Evolutionary conservation across 1,140 invertebrate species (phyloP).

Genomic region (Triops cancriformis): DNA sequence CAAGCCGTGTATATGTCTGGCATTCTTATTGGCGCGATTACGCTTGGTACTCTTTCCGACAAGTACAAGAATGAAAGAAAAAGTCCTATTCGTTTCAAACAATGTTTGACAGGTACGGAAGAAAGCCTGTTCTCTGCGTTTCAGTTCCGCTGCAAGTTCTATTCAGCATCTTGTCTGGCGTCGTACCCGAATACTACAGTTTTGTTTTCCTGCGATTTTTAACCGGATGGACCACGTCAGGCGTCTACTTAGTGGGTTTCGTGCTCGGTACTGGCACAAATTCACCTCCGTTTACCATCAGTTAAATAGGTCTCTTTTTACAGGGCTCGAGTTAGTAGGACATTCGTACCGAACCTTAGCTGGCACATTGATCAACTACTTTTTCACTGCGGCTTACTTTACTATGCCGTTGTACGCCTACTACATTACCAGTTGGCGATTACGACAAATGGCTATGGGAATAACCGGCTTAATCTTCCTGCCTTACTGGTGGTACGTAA

Average conservation of each 20-base stretch:
- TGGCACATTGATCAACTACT: constrained; percentile 64
- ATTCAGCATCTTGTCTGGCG: constrained; percentile 52
- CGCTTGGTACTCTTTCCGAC: constrained; percentile 73
- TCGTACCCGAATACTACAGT: constrained; percentile 57
- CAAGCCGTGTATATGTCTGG: constrained; percentile 76
- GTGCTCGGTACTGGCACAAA: constrained; percentile 53
- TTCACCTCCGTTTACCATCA: not conserved
- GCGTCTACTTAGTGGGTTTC: constrained; percentile 66
- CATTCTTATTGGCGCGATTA: constrained; percentile 64
- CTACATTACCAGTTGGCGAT: constrained; percentile 62
- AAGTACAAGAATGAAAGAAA: constrained; percentile 35
- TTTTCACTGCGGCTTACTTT: constrained; percentile 68
- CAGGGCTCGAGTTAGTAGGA: constrained; percentile 74
- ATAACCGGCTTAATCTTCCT: constrained; percentile 62
- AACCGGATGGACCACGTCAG: constrained; percentile 62
- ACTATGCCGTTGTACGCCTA: constrained; percentile 61
- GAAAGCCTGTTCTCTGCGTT: constrained; percentile 61
- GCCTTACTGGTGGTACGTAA: constrained; percentile 63
- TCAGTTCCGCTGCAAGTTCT: constrained; percentile 59
- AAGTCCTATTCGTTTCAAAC: not conserved
- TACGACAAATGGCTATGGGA: constrained; percentile 61
- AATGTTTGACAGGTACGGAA: constrained; percentile 49
- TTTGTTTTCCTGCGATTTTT: constrained; percentile 59
- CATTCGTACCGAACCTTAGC: constrained; percentile 60
- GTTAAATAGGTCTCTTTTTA: constrained; percentile 32